Percentiles rank a stretch among this genome's conserved stretches.
These are phyloP conservation scores for Schlechtendalia chinensis DNA, from an alignment of 1,140 invertebrate genomes.

Conservation along the genomic window DNA sequence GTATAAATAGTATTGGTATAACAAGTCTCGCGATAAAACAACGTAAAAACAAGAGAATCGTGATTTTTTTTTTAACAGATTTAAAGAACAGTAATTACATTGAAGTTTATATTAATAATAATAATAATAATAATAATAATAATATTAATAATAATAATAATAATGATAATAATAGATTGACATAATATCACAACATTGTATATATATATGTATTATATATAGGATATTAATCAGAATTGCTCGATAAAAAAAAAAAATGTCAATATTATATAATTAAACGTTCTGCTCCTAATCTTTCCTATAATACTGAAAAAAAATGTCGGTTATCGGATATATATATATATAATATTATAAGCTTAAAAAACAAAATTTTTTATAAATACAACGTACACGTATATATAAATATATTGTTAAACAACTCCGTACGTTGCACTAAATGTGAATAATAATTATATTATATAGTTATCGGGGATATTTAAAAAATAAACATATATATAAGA, in stretches of 20 bases:
- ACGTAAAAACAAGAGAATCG: neutral
- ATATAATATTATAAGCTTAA: neutral
- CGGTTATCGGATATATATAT: neutral
- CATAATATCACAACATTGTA: slow-evolving; percentile 44
- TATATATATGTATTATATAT: neutral
- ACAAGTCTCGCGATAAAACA: neutral
- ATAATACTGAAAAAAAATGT: neutral
- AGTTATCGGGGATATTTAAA: too few relatives aligned
- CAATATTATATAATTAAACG: neutral
- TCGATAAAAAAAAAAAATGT: slow-evolving; percentile 42
- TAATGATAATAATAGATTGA: slow-evolving; percentile 40
- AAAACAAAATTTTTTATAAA: neutral
- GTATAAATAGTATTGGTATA: neutral
- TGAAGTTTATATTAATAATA: slow-evolving; percentile 38
- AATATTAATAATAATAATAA: slow-evolving; percentile 31
- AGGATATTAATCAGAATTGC: slow-evolving; percentile 12
- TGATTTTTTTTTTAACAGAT: neutral
- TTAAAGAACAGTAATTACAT: slow-evolving; percentile 21
- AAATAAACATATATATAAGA: too few relatives aligned
- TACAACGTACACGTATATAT: too few relatives aligned
- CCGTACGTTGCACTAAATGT: too few relatives aligned
- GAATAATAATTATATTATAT: too few relatives aligned
- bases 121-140: slow-evolving; percentile 32
- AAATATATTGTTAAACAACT: too few relatives aligned
- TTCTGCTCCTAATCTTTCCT: neutral